Evolutionary conservation across 2,888 invertebrate species (phyloP).

Genomic region (Erebia palarica): DNA sequence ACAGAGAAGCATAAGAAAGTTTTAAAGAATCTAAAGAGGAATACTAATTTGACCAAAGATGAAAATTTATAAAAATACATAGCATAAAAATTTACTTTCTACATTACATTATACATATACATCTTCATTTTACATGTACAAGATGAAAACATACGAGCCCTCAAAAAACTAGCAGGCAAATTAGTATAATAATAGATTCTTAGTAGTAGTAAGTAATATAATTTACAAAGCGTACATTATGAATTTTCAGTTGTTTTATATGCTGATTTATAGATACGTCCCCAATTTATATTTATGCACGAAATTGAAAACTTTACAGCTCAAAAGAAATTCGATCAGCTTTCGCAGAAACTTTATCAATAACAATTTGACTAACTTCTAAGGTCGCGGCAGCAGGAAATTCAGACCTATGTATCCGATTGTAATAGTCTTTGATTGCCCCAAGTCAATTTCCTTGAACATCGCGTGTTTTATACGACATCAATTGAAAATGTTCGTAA

Average conservation of each 20-base stretch:
- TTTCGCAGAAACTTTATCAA: constrained; percentile 13
- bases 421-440: constrained; percentile 36
- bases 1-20: neutral
- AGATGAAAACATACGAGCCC: neutral
- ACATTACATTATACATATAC: too few species aligned
- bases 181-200: too few species aligned
- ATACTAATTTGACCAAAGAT: neutral
- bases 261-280: neutral
- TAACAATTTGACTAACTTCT: constrained; percentile 11
- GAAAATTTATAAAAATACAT: too few species aligned
- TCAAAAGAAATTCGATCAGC: neutral
- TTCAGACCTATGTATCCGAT: constrained; percentile 17
- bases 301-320: neutral
- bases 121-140: too few species aligned
- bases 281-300: neutral
- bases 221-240: neutral
- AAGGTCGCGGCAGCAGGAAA: constrained; percentile 15
- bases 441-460: constrained; percentile 38
- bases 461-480: constrained; percentile 40
- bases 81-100: too few species aligned
- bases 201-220: too few species aligned
- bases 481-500: constrained; percentile 41
- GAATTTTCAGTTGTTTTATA: neutral
- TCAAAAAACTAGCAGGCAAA: neutral
- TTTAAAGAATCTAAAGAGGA: neutral